A percentile compares a stretch with the other conserved stretches of the same genome.
These are phyloP conservation scores for Scytalopus superciliaris DNA, from an alignment of 2,113 vertebrate species.

Conservation along the genomic window DNA sequence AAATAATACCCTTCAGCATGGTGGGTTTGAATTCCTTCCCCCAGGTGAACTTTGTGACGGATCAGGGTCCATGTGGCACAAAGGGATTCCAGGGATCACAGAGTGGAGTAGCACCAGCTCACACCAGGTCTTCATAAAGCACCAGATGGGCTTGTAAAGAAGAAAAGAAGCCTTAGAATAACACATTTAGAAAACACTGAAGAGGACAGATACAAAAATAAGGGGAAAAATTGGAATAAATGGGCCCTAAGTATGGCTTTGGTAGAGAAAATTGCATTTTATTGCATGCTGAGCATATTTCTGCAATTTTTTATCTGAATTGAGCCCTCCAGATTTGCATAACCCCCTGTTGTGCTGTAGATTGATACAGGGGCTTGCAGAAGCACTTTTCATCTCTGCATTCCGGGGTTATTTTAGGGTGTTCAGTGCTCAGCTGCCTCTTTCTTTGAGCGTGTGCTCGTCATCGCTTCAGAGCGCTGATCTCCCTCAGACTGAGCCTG, in stretches of 20 bases:
- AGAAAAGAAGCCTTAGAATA: background rate
- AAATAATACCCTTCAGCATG: background rate
- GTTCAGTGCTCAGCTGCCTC: background rate
- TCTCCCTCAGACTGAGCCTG: background rate
- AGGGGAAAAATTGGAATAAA: background rate
- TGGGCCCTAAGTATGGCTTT: background rate
- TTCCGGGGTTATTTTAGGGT: background rate
- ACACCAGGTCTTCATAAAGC: background rate
- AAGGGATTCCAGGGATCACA: background rate
- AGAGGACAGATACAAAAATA: background rate
- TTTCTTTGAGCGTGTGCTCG: background rate
- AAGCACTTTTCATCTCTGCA: background rate
- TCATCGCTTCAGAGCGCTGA: background rate
- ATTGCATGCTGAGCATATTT: background rate
- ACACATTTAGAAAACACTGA: background rate
- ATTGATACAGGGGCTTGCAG: background rate
- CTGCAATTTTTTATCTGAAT: background rate
- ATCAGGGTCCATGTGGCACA: background rate
- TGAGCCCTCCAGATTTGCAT: background rate
- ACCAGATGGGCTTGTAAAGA: background rate
- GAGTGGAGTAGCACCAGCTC: background rate
- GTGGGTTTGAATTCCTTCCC: background rate
- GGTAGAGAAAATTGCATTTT: constrained; percentile 1
- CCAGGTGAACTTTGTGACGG: background rate
- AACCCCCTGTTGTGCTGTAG: background rate